Evolutionary conservation across 2,888 invertebrate species (phyloP).

Genomic region (Boloria selene): DNA sequence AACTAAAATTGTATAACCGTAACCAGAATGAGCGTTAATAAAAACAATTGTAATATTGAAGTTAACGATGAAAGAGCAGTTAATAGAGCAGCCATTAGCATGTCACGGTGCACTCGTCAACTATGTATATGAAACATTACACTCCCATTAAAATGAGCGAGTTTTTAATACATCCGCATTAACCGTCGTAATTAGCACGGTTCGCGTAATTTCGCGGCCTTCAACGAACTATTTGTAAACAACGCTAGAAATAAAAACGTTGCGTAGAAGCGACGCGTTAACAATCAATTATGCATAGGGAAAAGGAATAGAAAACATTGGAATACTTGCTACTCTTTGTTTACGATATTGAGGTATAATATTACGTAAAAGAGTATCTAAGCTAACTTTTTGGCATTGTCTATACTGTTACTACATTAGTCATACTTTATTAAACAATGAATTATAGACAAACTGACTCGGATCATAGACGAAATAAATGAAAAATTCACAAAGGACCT

Average conservation of each 20-base stretch:
- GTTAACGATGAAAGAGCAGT: slow-evolving; percentile 36
- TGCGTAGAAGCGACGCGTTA: slow-evolving; percentile 9
- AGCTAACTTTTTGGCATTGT: neutral
- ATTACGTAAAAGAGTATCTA: neutral
- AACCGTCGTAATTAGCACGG: slow-evolving; percentile 63
- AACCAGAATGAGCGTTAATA: neutral
- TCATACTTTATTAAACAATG: neutral
- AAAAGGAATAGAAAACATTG: neutral
- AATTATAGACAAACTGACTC: slow-evolving; percentile 57
- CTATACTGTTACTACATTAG: neutral
- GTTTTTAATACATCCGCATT: slow-evolving; percentile 69
- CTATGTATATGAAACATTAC: slow-evolving; percentile 43
- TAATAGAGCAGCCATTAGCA: slow-evolving; percentile 28
- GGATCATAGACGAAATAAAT: slow-evolving; percentile 53
- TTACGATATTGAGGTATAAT: neutral
- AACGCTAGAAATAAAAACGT: slow-evolving; percentile 27
- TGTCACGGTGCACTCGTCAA: slow-evolving; percentile 16
- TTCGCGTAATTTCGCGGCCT: slow-evolving; percentile 61
- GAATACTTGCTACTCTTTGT: slow-evolving; percentile 3
- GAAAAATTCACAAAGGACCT: slow-evolving; percentile 42
- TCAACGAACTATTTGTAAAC: slow-evolving; percentile 52
- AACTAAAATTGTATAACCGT: no score
- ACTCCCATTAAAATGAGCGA: slow-evolving; percentile 48
- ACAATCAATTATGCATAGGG: slow-evolving; percentile 1
- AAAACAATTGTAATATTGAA: neutral